Conservation (phyloP, 30 jellyfish, hydroid and myxozoan species). For the Chrysaora quinquecirrha region DNA sequence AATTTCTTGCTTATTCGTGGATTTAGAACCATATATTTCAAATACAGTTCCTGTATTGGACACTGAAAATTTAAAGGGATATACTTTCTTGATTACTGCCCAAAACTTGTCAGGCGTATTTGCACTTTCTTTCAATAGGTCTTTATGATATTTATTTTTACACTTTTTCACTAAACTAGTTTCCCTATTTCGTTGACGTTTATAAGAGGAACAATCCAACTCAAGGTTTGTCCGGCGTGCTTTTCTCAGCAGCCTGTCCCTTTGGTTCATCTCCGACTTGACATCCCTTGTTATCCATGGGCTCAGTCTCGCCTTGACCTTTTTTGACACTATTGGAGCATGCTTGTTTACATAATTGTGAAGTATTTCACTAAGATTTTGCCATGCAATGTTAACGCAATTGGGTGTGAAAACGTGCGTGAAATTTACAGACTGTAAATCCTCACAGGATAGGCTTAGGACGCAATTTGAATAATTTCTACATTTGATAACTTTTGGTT, state of each 20-base stretch:
- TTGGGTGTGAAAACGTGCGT: constrained; percentile 31
- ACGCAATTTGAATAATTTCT: constrained; percentile 28
- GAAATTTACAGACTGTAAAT: constrained; percentile 31
- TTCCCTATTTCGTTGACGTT: constrained; percentile 47
- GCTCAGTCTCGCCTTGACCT: constrained; percentile 40
- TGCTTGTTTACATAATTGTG: constrained; percentile 17
- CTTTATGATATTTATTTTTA: constrained; percentile 46
- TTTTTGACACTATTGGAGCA: constrained; percentile 42
- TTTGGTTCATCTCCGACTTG: constrained; percentile 47
- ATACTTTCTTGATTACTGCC: constrained; percentile 52
- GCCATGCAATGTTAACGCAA: constrained; percentile 24
- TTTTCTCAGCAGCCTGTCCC: constrained; percentile 67
- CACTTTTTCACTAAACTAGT: constrained; percentile 27
- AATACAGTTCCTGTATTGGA: constrained; percentile 19
- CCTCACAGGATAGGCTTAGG: constrained; percentile 35
- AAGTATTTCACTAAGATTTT: not conserved
- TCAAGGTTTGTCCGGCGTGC: constrained; percentile 48
- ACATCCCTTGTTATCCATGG: constrained; percentile 60
- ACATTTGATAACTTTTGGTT: constrained; percentile 24
- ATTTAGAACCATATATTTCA: constrained; percentile 22
- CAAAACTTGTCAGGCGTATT: constrained; percentile 48
- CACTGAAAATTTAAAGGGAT: constrained; percentile 24
- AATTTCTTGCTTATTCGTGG: constrained; percentile 13
- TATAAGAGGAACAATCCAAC: constrained; percentile 45
- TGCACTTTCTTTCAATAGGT: constrained; percentile 46